Evolutionary conservation across 92 coral and sea anemone genomes (phyloP), one percentile per base, ranked within the genome.

Genomic region (Meandrina meandrites): DNA sequence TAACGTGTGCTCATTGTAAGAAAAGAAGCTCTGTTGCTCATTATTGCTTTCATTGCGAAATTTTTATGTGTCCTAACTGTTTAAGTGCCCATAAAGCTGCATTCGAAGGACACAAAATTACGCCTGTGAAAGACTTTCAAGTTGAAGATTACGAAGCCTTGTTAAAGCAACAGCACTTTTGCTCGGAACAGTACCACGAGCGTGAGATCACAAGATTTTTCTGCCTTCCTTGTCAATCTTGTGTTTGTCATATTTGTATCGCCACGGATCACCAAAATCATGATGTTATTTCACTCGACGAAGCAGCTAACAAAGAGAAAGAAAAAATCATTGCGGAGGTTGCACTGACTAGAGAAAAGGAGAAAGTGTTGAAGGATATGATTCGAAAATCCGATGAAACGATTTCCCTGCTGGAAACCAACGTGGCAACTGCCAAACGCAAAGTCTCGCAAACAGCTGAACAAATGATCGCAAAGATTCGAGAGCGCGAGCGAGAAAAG

Each of bases 21-120:
- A n/a, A n/a, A n/a, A n/a, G n/a, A n/a, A n/a, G n/a, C n/a, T n/a
- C n/a, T n/a, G n/a, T n/a, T n/a, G n/a, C n/a, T n/a, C n/a, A n/a
- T n/a, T 88, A 75, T 40, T 88, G 91, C 74, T 48, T 36, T 45
- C 83, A 82, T n/a, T 88, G 91, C 80, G 71, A 7, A 18, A 81
- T 75, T 5, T 30, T 88, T 34, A 88, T 88, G 64, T 88, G 91
- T 37, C 3, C 34, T 1, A 58, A 22, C 6, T 88, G 91, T 57
- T 8, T 71, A 7, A 75, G 56, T 18, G 76, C 91, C 7, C 91
- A 88, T 58, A 73, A 82, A 50, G 62, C 56, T 24, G 69, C 58
- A 21, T 76, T 47, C 3, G 4, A 42, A 17, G 79, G 79, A 47
- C 79, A 76, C 79, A 47, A 40, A 18, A 35, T 76, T 0, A 47